Evolutionary conservation across 1,140 invertebrate genomes (phyloP), one percentile per base, ranked within the genome.

Genomic region (Choristoneura fumiferana): DNA sequence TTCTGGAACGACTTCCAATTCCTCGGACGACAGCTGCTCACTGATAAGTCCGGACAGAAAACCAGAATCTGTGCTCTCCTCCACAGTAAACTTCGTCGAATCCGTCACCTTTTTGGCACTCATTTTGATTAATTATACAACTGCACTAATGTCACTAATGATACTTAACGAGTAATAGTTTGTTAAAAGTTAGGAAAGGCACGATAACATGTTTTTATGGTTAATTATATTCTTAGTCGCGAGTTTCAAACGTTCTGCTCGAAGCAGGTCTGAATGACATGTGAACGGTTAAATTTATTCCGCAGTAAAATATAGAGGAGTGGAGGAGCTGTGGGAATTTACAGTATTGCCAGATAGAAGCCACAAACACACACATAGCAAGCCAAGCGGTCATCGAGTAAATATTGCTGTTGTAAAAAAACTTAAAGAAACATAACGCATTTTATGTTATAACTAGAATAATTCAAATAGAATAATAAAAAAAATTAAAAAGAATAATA

Each of bases 61-160:
- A 54, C 83, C 85, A 67, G 77, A 82, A 67, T 86, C 82, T 58
- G 66, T 62, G 40, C 69, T 73, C 35, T 79, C 74, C 57, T 81
- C 75, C 58, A 80, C 80, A 37, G 60, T 64, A 58, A 86, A 49
- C 67, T 84, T 86, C 33, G 82, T 81, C 45, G 38, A 38, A 10
- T 81, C 71, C 57, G 61, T 71, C 66, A 54, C 71, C 62, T 76
- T 86, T 59, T 79, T 83, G 71, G 73, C 81, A 86, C 84, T 87
- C 84, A 87, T 87, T 79, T 86, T 72, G 63, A 15, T 60, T 52
- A 59, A 38, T 57, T 67, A 60, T 37, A 64, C 70, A 74, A 58
- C 72, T 62, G 54, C 56, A 63, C 54, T 60, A 67, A 63, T 37
- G 0, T 12, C 37, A 43, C 29, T 34, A 65, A 52, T 64, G 55